These are phyloP conservation scores for Bombus huntii DNA, from an alignment of 1,140 invertebrate species.

Conservation along the genomic window DNA sequence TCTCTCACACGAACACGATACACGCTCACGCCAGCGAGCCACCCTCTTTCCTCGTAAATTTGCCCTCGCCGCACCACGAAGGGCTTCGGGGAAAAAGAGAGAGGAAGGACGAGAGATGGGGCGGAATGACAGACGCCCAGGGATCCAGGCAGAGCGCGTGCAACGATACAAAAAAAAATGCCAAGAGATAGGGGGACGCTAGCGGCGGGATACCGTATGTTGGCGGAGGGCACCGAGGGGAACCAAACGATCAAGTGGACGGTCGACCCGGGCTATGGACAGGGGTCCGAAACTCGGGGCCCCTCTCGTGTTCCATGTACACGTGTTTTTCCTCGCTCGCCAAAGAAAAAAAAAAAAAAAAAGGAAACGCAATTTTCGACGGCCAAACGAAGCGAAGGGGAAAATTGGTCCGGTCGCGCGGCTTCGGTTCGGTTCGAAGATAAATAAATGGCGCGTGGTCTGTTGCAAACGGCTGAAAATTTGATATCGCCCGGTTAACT, in stretches of 20 bases:
- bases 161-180: conserved; percentile 52
- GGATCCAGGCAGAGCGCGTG: conserved; percentile 41
- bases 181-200: conserved; percentile 32
- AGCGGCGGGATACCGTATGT: conserved; percentile 27
- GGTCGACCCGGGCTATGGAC: neutral
- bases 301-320: conserved; percentile 3
- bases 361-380: neutral
- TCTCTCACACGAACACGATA: conserved; percentile 28
- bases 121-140: conserved; percentile 39
- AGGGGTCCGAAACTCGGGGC: neutral
- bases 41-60: conserved; percentile 65
- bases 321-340: conserved; percentile 26
- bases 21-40: conserved; percentile 30
- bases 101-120: conserved; percentile 31
- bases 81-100: conserved; percentile 56
- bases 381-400: neutral
- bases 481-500: conserved; percentile 1
- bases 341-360: neutral
- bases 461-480: conserved; percentile 2
- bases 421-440: neutral
- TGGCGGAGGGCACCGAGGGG: neutral
- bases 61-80: conserved; percentile 61
- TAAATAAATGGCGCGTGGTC: conserved; percentile 18
- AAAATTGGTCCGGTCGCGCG: conserved; percentile 15
- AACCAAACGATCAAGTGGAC: conserved; percentile 18